Evolutionary conservation across 2,113 vertebrate genomes (phyloP).

Genomic region (Leucopsar rothschildi): DNA sequence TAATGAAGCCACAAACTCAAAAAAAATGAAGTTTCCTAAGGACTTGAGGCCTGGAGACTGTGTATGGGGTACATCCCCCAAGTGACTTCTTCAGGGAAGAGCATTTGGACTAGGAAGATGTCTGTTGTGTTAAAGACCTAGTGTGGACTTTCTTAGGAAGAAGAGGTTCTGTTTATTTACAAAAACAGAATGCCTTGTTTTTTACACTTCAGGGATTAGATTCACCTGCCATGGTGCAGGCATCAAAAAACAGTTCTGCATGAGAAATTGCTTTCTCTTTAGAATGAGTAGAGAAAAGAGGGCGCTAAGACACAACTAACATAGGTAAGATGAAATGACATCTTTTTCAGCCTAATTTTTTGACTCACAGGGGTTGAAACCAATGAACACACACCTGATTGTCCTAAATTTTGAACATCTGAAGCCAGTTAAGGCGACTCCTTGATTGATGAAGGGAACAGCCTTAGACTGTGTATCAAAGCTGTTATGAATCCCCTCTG

Average conservation of each 20-base stretch:
- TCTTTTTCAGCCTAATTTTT: background rate
- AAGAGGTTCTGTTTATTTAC: background rate
- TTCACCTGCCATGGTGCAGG: background rate
- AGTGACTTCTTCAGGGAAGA: background rate
- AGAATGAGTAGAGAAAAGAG: background rate
- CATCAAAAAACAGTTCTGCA: background rate
- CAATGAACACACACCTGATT: background rate
- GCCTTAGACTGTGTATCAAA: background rate
- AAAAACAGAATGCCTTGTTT: background rate
- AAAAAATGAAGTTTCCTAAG: background rate
- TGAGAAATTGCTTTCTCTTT: background rate
- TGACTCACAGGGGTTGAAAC: fast-evolving
- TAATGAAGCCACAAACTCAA: background rate
- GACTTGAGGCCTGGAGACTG: background rate
- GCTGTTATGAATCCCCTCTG: fast-evolving
- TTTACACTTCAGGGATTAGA: background rate
- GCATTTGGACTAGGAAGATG: background rate
- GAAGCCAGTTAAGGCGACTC: background rate
- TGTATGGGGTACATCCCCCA: background rate
- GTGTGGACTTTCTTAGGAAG: background rate
- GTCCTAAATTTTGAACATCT: background rate
- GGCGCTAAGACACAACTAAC: background rate
- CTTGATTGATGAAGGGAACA: background rate
- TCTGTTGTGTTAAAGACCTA: background rate
- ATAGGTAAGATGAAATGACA: background rate